Conservation (phyloP, 1,140 invertebrate genomes). For the Andricus grossulariae region DNA sequence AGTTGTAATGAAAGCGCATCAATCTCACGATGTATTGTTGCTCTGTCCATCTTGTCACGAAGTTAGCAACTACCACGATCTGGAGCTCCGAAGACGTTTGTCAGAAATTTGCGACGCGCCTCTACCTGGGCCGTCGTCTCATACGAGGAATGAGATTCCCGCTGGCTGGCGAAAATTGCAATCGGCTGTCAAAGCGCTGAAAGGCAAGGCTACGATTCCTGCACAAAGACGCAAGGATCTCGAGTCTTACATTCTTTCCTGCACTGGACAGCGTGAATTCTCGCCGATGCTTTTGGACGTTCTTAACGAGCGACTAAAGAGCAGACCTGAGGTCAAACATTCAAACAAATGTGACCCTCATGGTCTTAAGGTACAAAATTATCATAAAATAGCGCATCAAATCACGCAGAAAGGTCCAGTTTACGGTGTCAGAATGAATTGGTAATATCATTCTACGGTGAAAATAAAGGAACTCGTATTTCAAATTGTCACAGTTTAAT, state of each 20-base stretch:
- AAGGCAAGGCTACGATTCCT: constrained; percentile 77
- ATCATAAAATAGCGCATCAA: background rate
- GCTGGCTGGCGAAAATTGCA: constrained; percentile 77
- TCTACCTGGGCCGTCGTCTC: constrained; percentile 68
- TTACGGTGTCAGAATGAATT: no score
- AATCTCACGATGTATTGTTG: constrained; percentile 88
- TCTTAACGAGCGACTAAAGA: constrained; percentile 66
- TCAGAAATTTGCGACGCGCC: constrained; percentile 82
- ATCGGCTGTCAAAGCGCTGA: constrained; percentile 82
- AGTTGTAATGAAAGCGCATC: constrained; percentile 88
- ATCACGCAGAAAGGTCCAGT: no score
- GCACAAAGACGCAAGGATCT: constrained; percentile 75
- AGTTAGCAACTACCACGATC: constrained; percentile 82
- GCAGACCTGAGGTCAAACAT: constrained; percentile 36
- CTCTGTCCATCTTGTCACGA: constrained; percentile 86
- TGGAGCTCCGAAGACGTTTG: constrained; percentile 79
- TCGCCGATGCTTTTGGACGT: constrained; percentile 73
- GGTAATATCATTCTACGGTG: no score
- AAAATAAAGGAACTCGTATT: no score
- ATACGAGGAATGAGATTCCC: constrained; percentile 52
- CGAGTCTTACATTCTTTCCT: constrained; percentile 73
- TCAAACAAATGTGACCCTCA: constrained; percentile 58
- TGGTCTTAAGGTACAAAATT: constrained; percentile 62
- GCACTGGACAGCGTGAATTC: constrained; percentile 69
- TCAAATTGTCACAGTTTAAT: no score